These are phyloP conservation scores for Harmothoe impar DNA, from an alignment of 2,888 invertebrate species.

Conservation along the genomic window DNA sequence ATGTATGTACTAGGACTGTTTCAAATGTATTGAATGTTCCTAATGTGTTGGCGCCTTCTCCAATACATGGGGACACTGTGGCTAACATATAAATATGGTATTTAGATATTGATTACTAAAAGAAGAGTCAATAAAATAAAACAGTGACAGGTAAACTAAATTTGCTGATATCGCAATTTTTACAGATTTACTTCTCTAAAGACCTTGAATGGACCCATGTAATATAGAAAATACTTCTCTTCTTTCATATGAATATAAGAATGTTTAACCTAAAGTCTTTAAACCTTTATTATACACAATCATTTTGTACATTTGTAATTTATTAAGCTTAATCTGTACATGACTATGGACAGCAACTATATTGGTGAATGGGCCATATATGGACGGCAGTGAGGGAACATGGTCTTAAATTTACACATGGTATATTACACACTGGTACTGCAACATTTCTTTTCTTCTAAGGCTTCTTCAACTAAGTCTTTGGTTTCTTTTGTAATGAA, in stretches of 20 bases:
- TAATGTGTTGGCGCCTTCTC: too few species aligned
- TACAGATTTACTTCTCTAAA: neutral
- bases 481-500: neutral
- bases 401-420: neutral
- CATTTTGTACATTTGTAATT: neutral
- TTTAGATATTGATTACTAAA: too few species aligned
- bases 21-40: too few species aligned
- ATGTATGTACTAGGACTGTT: too few species aligned
- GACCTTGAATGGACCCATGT: neutral
- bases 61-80: too few species aligned
- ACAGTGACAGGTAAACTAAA: neutral
- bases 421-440: neutral
- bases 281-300: neutral
- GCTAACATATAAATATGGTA: too few species aligned
- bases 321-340: too few species aligned
- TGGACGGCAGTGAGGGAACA: constrained; percentile 12
- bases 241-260: too few species aligned
- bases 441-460: neutral
- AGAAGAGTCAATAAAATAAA: neutral
- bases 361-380: neutral
- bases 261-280: neutral
- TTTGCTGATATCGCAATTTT: neutral
- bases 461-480: neutral
- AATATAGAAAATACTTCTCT: neutral
- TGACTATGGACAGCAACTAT: neutral